Evolutionary conservation across 2,888 invertebrate species (phyloP), one percentile per base, ranked within the genome.

Genomic region (Mycogona germanica): DNA sequence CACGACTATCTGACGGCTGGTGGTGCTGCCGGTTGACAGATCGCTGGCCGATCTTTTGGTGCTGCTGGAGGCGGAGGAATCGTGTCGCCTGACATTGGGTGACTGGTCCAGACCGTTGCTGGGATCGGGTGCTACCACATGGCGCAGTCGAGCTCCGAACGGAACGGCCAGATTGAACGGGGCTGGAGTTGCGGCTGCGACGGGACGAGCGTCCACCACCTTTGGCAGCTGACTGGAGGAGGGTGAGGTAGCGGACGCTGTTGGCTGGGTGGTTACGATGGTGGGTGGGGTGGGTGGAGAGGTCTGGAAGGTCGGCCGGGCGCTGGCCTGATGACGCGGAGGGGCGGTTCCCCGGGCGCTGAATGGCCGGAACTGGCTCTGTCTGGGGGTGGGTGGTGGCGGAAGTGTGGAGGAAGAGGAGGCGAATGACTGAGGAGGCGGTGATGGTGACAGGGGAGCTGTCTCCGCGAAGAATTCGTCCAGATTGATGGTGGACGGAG

Each of bases 101-200:
- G 21, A 12, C 29, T 26, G 28, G 29, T 46, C 30, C 5, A 46
- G 30, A 17, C n/a, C 6, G 7, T 29, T 30, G 2, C 37, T 41
- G 5, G 50, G 21, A 7, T 6, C n/a, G 6, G 41, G 41, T 17
- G n/a, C n/a, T n/a, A n/a, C n/a, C n/a, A n/a, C n/a, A n/a, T n/a
- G n/a, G 6, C 26, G 45, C 14, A 51, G 19, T 17, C 51, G 6
- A 30, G 51, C 42, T 2, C 51, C 51, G 17, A 44, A 51, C 6
- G 51, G 44, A 29, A 51, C 29, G n/a, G 44, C 51, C 7, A 40
- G 29, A 29, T 51, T 44, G 9, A 51, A 51, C 12, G 40, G 12
- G 41, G 41, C 6, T 6, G 9, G n/a, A 9, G n/a, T 21, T 40
- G 32, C 48, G 1, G 32, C 17, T 12, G 6, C 12, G 19, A 35